These are phyloP conservation scores for Upupa epops DNA, from an alignment of 2,113 vertebrate genomes.

Conservation along the genomic window DNA sequence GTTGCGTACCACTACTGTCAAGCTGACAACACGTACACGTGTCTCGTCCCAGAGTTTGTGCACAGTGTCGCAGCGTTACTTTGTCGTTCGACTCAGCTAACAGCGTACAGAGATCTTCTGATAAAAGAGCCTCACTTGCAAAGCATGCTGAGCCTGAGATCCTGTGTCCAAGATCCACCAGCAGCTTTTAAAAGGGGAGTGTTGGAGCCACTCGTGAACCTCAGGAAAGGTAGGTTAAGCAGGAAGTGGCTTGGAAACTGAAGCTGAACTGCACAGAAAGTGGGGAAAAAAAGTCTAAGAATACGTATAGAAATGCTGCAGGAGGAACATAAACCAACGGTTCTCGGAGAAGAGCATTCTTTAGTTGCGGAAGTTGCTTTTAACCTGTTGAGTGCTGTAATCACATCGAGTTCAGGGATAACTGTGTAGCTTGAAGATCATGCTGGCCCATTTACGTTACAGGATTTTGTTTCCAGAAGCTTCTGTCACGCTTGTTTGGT, in stretches of 20 bases:
- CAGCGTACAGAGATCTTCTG: constrained; percentile 89
- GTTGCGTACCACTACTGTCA: constrained; percentile 99
- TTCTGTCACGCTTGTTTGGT: not conserved
- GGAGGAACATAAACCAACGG: not conserved
- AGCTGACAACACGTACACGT: constrained; percentile 97
- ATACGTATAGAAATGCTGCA: not conserved
- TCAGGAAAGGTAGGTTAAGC: constrained; percentile 84
- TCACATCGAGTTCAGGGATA: not conserved
- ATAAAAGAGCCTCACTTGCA: constrained; percentile 89
- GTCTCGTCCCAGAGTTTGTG: constrained; percentile 95
- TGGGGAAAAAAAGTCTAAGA: no score
- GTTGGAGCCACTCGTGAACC: constrained; percentile 86
- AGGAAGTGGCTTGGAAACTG: not conserved
- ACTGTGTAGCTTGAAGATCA: not conserved
- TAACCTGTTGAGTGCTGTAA: not conserved
- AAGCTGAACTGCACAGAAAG: not conserved
- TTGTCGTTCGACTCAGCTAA: constrained; percentile 86
- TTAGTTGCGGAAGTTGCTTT: not conserved
- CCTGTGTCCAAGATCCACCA: constrained; percentile 94
- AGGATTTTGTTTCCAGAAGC: not conserved
- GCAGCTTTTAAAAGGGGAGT: constrained; percentile 90
- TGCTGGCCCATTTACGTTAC: not conserved
- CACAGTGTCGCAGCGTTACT: constrained; percentile 93
- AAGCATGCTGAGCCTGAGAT: constrained; percentile 93
- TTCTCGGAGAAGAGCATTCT: not conserved